Base-by-base conservation (phyloP, 2,113 vertebrate species). In the Ciconia stormi region DNA sequence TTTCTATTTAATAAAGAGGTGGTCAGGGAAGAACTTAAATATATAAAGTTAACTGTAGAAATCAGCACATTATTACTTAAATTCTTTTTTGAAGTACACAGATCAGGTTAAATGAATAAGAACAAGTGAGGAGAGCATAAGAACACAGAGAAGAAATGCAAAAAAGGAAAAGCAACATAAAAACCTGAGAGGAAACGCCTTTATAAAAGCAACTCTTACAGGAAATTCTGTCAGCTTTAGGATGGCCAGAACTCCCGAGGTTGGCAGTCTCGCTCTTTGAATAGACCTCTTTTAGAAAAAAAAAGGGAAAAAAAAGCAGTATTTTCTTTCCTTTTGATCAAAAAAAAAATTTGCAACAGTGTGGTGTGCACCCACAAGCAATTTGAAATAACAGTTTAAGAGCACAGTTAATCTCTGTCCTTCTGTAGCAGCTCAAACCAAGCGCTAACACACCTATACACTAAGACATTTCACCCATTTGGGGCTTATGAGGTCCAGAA, bases 151-250 rank as follows among this genome's bases (percentile, higher is more conserved):
- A 73, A 89, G 50, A 89, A 76, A 61, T 67, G n/a, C 11, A 56
- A 67, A 47, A 87, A 65, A 66, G 30, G 22, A 80, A 96, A 88
- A 81, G 17, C 46, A 50, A 61, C 42, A 58, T 53, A 70, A 94
- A 91, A 82, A 27, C 8, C 29, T 63, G 30, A 40, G 36, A 95
- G 62, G 82, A 96, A 94, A 67, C 40, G 36, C 53, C 70, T 91
- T 93, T 91, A 27, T 59, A 69, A 91, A 59, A 86, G 70, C 66
- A 67, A 15, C 15, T 65, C 59, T 66, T 53, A 52, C 77, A 87
- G 89, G 84, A 96, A 95, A 91, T 93, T 90, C 58, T 89, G 83
- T 87, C 55, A 89, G 32, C 80, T 89, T 67, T 81, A 4, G 10
- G 56, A 87, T 91, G 52, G 50, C 47, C 91, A 70, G 42, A 67